Conservation (phyloP, 1,140 invertebrate species). For the Atta colombica region DNA sequence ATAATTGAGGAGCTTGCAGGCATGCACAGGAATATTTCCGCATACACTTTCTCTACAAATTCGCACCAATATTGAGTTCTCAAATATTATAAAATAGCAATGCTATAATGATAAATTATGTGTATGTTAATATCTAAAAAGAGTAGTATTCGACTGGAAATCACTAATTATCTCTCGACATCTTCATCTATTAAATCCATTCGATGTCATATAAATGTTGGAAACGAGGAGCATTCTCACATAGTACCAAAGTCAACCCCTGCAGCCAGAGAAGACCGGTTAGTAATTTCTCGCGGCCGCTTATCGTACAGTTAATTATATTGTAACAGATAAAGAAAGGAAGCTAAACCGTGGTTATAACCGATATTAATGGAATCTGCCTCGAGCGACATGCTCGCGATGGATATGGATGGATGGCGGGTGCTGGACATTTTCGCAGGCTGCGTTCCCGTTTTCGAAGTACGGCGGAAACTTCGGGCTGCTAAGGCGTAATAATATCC, state of each 20-base stretch:
- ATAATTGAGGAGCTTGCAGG: slow-evolving; percentile 37
- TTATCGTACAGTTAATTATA: slow-evolving; percentile 52
- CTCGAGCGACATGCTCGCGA: slow-evolving; percentile 33
- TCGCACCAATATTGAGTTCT: slow-evolving; percentile 4
- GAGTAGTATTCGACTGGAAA: neutral
- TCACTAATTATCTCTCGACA: slow-evolving; percentile 16
- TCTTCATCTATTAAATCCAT: neutral
- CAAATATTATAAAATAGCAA: neutral
- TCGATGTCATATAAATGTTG: neutral
- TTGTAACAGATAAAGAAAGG: slow-evolving; percentile 49
- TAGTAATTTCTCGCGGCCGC: slow-evolving; percentile 4
- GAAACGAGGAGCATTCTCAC: neutral
- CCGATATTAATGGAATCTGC: slow-evolving; percentile 41
- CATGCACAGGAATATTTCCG: slow-evolving; percentile 30
- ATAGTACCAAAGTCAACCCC: neutral
- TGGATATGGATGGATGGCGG: slow-evolving; percentile 15
- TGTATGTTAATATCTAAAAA: neutral
- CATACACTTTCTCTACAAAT: slow-evolving; percentile 29
- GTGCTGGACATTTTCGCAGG: slow-evolving; percentile 51
- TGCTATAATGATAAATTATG: neutral
- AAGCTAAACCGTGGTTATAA: slow-evolving; percentile 33
- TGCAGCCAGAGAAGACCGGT: neutral
- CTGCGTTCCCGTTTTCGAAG: slow-evolving; percentile 16
- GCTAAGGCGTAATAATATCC: slow-evolving; percentile 38
- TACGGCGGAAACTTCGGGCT: slow-evolving; percentile 21